Evolutionary conservation across 2,888 invertebrate species (phyloP).

Genomic region (Pimpla rufipes): DNA sequence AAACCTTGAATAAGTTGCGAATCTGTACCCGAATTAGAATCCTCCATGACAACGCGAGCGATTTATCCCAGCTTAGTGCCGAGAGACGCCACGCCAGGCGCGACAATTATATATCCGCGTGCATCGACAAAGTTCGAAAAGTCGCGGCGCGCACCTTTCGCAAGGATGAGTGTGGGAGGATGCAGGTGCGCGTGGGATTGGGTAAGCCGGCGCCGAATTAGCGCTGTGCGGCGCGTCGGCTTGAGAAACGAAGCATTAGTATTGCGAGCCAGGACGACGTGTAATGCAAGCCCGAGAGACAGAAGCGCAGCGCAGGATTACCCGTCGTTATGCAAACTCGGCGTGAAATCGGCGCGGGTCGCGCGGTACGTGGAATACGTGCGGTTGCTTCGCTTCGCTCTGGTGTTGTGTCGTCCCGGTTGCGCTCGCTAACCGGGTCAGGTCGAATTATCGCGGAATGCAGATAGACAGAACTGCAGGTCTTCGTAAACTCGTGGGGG

Average conservation of each 20-base stretch:
- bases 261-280: constrained; percentile 48
- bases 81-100: too few species aligned
- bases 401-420: constrained; percentile 3
- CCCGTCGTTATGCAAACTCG: constrained; percentile 60
- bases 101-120: too few species aligned
- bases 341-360: constrained; percentile 47
- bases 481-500: not conserved
- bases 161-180: constrained; percentile 12
- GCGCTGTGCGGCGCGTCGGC: constrained; percentile 25
- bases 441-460: constrained; percentile 40
- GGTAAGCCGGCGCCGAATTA: constrained; percentile 45
- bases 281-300: constrained; percentile 42
- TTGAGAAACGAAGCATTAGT: constrained; percentile 50
- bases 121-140: constrained; percentile 4
- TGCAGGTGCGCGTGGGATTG: constrained; percentile 21
- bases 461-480: constrained; percentile 3
- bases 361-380: constrained; percentile 44
- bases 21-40: too few species aligned
- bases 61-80: not conserved
- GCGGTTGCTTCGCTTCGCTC: constrained; percentile 9
- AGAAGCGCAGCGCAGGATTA: constrained; percentile 50
- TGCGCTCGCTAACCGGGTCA: constrained; percentile 35
- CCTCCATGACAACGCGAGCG: too few species aligned
- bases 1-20: too few species aligned
- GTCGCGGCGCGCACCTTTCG: not conserved